A percentile compares a stretch with the other conserved stretches of the same genome.
These are phyloP conservation scores for Rotaria macrura DNA, from an alignment of 2,888 invertebrate genomes.

Conservation along the genomic window DNA sequence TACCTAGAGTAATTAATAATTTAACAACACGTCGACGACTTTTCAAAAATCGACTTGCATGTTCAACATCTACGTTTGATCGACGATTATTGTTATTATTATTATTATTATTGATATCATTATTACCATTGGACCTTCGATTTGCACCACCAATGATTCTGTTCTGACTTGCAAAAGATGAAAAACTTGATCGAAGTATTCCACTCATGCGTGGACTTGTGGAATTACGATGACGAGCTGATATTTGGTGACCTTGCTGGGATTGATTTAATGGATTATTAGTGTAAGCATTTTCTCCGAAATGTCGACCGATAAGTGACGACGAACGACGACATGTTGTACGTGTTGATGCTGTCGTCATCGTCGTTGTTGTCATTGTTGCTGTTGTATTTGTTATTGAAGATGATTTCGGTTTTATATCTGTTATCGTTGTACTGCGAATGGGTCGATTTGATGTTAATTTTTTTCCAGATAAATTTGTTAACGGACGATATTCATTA, in stretches of 20 bases:
- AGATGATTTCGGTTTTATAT: neutral
- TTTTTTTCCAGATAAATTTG: neutral
- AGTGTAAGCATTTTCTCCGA: neutral
- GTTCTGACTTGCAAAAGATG: neutral
- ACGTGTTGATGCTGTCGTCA: neutral
- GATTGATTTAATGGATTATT: neutral
- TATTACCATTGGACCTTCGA: too few relatives aligned
- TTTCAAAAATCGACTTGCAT: constrained; percentile 9
- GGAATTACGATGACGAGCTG: neutral
- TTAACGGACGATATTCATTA: constrained; percentile 10
- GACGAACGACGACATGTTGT: neutral
- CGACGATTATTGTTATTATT: neutral
- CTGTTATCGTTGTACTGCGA: constrained; percentile 1
- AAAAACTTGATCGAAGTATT: neutral
- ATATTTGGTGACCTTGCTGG: neutral
- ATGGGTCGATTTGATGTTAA: neutral
- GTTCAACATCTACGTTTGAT: neutral
- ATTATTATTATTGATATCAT: neutral
- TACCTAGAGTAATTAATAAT: constrained; percentile 25
- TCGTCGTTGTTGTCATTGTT: neutral
- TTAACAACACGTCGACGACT: constrained; percentile 33
- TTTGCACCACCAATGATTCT: neutral
- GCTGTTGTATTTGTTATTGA: neutral
- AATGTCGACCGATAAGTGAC: neutral
- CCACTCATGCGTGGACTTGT: neutral